Conservation (phyloP, 2,113 vertebrate species). For the Nothocercus julius region DNA sequence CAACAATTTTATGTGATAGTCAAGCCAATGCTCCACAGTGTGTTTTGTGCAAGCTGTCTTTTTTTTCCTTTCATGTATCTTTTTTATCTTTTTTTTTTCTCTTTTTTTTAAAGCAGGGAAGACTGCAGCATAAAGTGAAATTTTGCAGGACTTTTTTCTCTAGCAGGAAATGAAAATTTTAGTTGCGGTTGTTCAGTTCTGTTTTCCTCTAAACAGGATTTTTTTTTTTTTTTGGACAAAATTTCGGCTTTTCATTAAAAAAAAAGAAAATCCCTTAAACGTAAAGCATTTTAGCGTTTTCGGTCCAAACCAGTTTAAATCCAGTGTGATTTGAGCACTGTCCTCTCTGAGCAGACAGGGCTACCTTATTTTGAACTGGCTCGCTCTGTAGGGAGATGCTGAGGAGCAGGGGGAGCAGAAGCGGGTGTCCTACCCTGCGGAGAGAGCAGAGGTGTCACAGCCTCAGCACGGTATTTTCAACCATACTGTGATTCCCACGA, state of each 20-base stretch:
- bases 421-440: background rate
- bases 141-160: conserved; percentile 3
- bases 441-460: background rate
- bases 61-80: background rate
- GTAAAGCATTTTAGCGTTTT: background rate
- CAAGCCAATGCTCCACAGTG: background rate
- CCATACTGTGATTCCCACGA: background rate
- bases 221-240: background rate
- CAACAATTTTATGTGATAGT: background rate
- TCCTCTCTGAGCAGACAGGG: background rate
- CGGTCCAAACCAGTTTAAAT: conserved; percentile 18
- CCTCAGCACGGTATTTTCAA: background rate
- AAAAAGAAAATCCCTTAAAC: background rate
- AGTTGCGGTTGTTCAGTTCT: conserved; percentile 49
- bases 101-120: background rate
- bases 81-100: background rate
- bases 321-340: background rate
- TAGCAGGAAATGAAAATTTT: conserved; percentile 48
- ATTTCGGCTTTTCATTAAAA: conserved; percentile 39
- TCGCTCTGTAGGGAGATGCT: background rate
- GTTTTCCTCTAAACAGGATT: conserved; percentile 22
- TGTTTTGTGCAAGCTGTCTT: background rate
- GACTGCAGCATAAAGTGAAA: conserved; percentile 41
- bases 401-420: background rate
- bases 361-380: background rate